A percentile compares a stretch with the other conserved stretches of the same genome.
phyloP scores from a whole-genome alignment of 2,797 vertebrate genomes.

The Saxicola maurus region DNA sequence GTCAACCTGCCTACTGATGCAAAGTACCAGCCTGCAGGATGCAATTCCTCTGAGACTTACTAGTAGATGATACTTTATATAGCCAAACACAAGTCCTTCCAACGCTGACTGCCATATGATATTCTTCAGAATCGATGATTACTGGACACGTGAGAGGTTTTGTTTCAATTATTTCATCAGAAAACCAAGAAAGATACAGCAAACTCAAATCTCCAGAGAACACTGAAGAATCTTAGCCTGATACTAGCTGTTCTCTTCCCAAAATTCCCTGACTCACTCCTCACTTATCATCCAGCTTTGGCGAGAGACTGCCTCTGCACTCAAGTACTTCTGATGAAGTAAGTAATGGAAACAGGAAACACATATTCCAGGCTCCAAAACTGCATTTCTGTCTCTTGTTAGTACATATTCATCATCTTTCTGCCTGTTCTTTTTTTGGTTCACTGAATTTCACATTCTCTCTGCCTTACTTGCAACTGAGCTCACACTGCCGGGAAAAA shows the following conservation, averaged over 20 bases:
- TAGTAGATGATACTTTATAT: neutral
- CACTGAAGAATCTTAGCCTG: neutral
- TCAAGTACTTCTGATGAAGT: slow-evolving; percentile 22
- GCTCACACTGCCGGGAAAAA: neutral
- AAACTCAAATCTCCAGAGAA: neutral
- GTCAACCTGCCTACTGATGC: neutral
- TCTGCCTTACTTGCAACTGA: neutral
- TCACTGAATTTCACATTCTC: slow-evolving; percentile 1
- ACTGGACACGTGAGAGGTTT: neutral
- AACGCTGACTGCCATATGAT: neutral
- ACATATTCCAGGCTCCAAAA: slow-evolving; percentile 8
- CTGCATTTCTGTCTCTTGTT: slow-evolving; percentile 1
- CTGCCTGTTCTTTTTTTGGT: slow-evolving; percentile 8
- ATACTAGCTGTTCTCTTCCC: neutral
- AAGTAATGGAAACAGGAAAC: slow-evolving; percentile 51
- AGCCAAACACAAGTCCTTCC: neutral
- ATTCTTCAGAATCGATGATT: neutral
- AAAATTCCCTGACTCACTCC: slow-evolving; percentile 39
- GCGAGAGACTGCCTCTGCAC: neutral
- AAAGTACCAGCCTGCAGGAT: neutral
- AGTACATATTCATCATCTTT: slow-evolving; percentile 29
- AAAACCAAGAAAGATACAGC: neutral
- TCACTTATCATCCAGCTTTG: slow-evolving; percentile 9
- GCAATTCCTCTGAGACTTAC: neutral
- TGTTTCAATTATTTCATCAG: neutral